A percentile compares a stretch with the other conserved stretches of the same genome.
Evolutionary conservation across 2,888 invertebrate genomes (phyloP).

Genomic region (Thecocarcelia acutangulata): DNA sequence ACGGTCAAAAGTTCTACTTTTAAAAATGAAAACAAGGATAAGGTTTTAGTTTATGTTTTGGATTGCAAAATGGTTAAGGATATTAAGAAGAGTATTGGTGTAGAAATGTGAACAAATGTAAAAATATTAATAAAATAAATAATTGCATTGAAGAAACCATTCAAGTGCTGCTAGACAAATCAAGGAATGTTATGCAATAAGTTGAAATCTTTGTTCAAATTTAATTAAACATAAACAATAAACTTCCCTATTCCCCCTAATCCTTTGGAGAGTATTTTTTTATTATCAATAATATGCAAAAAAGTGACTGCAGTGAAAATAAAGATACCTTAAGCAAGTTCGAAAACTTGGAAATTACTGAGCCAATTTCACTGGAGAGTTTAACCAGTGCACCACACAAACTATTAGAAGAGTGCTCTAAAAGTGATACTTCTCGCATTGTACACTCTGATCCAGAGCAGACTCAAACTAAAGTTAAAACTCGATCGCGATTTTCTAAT

Average conservation of each 20-base stretch:
- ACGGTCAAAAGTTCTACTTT: not conserved
- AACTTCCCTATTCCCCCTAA: not conserved
- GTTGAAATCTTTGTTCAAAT: not conserved
- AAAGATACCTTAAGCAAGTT: constrained; percentile 68
- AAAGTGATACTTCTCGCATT: constrained; percentile 43
- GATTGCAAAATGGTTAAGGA: constrained; percentile 37
- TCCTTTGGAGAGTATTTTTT: not conserved
- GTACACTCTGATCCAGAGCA: constrained; percentile 70
- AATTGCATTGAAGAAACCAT: constrained; percentile 63
- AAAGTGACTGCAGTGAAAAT: constrained; percentile 72
- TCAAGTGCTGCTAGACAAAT: constrained; percentile 60
- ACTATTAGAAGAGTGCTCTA: constrained; percentile 43
- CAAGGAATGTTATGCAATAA: constrained; percentile 10
- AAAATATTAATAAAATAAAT: constrained; percentile 22
- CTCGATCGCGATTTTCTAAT: constrained; percentile 78
- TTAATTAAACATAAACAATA: constrained; percentile 6
- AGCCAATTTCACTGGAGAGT: constrained; percentile 63
- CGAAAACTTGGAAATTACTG: constrained; percentile 62
- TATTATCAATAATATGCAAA: constrained; percentile 78
- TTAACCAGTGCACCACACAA: constrained; percentile 47
- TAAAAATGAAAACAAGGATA: constrained; percentile 22
- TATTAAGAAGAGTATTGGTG: constrained; percentile 2
- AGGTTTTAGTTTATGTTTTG: not conserved
- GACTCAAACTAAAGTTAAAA: constrained; percentile 74
- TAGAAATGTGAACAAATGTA: not conserved